Base-by-base conservation (phyloP, 2,888 invertebrate species). In the Lepidonotus clava region DNA sequence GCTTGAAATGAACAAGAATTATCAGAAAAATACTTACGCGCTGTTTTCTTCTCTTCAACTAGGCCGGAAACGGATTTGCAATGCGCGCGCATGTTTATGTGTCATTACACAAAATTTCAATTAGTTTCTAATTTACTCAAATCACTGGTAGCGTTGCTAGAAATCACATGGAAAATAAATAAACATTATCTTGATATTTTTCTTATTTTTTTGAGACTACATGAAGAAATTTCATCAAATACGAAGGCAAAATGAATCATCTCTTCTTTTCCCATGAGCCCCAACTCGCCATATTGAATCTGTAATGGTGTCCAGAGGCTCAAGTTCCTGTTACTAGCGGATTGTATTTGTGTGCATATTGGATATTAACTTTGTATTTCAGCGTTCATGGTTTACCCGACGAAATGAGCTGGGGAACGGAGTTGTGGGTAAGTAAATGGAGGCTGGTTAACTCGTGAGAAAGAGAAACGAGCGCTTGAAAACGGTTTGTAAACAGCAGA, bases 341-440 rank as follows among this genome's bases (percentile, higher is more conserved):
- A 41, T 40, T 77, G 77, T 77, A 77, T 77, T 77, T 77, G 14
- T n/a, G 40, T 38, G 38, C n/a, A 5, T 14, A 5, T 83, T 28
- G 46, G 34, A 32, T 83, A 46, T 32, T 83, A n/a, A 41, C 46
- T 41, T 46, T 77, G 14, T 77, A 40, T 77, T 77, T 46, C 51
- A 53, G 83, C 32, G 85, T 56, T 46, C 61, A 51, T 76, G 71
- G 41, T 85, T 77, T 83, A 56, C 56, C 86, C 46, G 86, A 51
- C 86, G 87, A 67, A 61, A 92, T 92, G 92, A 92, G 90, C 89
- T 92, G 92, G 92, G 92, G 92, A 90, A 91, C 90, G 53, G 92
- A 92, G 90, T 90, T 92, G 87, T 93, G 92, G 93, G 92, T 92
- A 90, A 91, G 91, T 90, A 66, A 0, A 66, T 24, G 8, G 11